A percentile compares a stretch with the other conserved stretches of the same genome.
phyloP scores from a whole-genome alignment of 2,797 vertebrate species.

The Chrysocyon brachyurus region DNA sequence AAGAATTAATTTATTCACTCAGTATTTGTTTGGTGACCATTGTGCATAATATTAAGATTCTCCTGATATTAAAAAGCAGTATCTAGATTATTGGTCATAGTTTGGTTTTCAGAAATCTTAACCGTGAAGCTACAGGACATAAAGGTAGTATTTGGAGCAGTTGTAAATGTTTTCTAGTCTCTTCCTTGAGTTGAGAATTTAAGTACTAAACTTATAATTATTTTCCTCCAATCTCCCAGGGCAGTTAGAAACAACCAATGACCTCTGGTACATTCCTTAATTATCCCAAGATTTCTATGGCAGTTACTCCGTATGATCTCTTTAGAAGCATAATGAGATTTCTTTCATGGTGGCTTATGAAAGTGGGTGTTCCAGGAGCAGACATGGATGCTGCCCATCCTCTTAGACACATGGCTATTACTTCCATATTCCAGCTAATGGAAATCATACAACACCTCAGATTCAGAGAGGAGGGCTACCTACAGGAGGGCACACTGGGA shows the following conservation, averaged over 20 bases:
- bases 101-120: neutral
- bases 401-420: neutral
- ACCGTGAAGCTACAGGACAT: neutral
- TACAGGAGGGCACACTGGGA: fast-evolving
- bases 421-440: neutral
- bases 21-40: neutral
- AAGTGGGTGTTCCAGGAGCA: neutral
- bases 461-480: neutral
- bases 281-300: neutral
- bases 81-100: neutral
- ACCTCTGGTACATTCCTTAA: neutral
- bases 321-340: neutral
- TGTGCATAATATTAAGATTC: neutral
- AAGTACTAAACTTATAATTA: neutral
- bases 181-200: neutral
- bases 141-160: neutral
- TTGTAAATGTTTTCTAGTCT: neutral
- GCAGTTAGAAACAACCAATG: neutral
- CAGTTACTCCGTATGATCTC: neutral
- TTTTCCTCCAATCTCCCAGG: slow-evolving; percentile 1
- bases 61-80: neutral
- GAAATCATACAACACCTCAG: neutral
- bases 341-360: neutral
- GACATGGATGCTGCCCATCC: neutral
- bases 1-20: neutral